Evolutionary conservation across 1,140 invertebrate genomes (phyloP).

Genomic region (Liolophura sinensis): DNA sequence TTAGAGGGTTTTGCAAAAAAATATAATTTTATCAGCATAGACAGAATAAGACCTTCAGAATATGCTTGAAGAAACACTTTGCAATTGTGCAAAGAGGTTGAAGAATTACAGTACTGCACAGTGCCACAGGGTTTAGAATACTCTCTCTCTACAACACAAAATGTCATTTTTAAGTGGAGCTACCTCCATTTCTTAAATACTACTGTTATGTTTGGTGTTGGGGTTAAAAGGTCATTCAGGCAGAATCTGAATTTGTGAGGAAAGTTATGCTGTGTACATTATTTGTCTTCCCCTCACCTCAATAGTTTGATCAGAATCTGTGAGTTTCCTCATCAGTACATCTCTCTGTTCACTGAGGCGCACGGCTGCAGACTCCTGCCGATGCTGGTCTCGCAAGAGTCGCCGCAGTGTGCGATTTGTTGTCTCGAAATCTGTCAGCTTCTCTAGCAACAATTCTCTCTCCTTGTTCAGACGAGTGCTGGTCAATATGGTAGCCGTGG

Average conservation of each 20-base stretch:
- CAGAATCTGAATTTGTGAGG: no score
- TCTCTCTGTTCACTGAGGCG: slow-evolving; percentile 50
- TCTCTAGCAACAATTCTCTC: slow-evolving; percentile 51
- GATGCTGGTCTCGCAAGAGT: slow-evolving; percentile 50
- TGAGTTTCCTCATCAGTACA: slow-evolving; percentile 46
- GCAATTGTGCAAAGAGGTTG: no score
- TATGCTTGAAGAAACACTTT: no score
- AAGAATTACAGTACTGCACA: no score
- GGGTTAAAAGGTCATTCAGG: no score
- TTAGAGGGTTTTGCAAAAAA: no score
- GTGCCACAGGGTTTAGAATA: no score
- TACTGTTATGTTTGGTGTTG: no score
- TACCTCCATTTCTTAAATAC: neutral
- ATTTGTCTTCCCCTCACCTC: slow-evolving; percentile 30
- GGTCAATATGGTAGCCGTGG: no score
- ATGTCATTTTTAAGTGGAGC: neutral
- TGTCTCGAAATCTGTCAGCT: slow-evolving; percentile 52
- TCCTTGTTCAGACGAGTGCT: slow-evolving; percentile 33
- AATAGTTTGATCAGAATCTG: slow-evolving; percentile 42
- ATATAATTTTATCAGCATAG: no score
- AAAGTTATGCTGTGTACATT: neutral
- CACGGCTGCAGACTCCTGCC: slow-evolving; percentile 42
- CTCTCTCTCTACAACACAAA: neutral
- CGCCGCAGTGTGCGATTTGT: slow-evolving; percentile 49
- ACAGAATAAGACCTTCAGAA: no score